Conservation (phyloP, 2,888 invertebrate species). For the Taenaris catops region DNA sequence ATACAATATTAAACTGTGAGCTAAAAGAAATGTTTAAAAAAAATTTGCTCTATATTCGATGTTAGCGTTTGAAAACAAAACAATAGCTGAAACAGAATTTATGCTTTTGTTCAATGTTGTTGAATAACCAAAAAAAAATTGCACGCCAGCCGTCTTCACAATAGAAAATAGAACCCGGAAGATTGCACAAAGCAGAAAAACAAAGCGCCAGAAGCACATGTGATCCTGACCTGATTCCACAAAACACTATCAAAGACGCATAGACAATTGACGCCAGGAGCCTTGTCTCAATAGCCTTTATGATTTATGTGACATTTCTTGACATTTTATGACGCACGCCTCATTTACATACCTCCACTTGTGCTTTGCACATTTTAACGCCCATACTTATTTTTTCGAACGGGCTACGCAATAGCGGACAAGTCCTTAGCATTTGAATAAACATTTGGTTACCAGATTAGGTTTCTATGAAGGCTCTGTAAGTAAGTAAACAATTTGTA, state of each 20-base stretch:
- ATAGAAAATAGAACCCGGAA: slow-evolving; percentile 60
- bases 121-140: slow-evolving; percentile 55
- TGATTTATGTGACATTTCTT: slow-evolving; percentile 73
- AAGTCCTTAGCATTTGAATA: slow-evolving; percentile 68
- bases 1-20: no score
- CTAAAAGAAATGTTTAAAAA: no score
- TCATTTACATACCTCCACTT: slow-evolving; percentile 71
- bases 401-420: slow-evolving; percentile 41
- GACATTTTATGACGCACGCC: slow-evolving; percentile 72
- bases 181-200: slow-evolving; percentile 60
- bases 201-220: slow-evolving; percentile 65
- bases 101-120: slow-evolving; percentile 8
- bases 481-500: slow-evolving; percentile 56
- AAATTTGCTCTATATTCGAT: no score
- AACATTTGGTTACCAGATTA: slow-evolving; percentile 78
- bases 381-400: slow-evolving; percentile 58
- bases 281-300: slow-evolving; percentile 62
- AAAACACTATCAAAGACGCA: slow-evolving; percentile 44
- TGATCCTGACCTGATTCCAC: slow-evolving; percentile 74
- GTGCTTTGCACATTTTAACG: slow-evolving; percentile 72
- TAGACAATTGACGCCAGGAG: slow-evolving; percentile 54
- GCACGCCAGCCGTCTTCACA: slow-evolving; percentile 52
- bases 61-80: slow-evolving; percentile 5
- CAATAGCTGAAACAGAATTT: slow-evolving; percentile 14
- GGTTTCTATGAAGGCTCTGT: slow-evolving; percentile 57